A percentile compares a stretch with the other conserved stretches of the same genome.
These are phyloP conservation scores for Ceyx melanurus DNA, from an alignment of 2,113 vertebrate species.

Conservation along the genomic window DNA sequence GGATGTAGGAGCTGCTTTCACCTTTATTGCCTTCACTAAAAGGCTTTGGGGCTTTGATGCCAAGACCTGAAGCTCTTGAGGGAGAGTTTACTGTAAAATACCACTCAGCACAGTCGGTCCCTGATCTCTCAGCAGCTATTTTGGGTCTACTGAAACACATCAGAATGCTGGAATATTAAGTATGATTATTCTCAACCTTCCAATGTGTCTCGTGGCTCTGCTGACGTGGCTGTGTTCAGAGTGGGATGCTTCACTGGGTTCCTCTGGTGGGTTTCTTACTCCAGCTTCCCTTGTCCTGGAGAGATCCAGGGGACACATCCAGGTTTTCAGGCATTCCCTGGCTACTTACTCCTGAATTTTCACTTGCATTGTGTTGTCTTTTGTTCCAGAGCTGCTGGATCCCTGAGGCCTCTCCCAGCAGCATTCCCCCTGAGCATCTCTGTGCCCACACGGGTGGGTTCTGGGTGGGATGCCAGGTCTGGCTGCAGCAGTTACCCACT, in stretches of 20 bases:
- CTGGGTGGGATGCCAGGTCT: neutral
- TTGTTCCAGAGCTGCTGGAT: neutral
- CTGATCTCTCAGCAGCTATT: neutral
- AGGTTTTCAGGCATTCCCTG: neutral
- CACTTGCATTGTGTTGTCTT: fast-evolving
- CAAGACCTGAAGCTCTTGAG: neutral
- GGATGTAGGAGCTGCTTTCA: neutral
- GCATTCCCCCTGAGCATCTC: neutral
- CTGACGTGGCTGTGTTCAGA: neutral
- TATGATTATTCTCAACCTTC: neutral
- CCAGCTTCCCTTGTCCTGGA: neutral
- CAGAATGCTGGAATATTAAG: neutral
- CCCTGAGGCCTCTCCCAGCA: fast-evolving
- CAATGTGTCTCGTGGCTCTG: neutral
- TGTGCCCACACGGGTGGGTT: fast-evolving
- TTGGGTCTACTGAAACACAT: fast-evolving
- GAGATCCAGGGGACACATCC: neutral
- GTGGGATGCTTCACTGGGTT: neutral
- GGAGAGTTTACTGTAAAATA: neutral
- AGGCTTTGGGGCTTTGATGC: fast-evolving
- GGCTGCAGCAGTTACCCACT: fast-evolving
- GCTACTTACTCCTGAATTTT: neutral
- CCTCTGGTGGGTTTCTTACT: neutral
- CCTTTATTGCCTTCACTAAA: neutral
- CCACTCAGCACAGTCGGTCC: neutral